Base-by-base conservation (phyloP, 2,888 invertebrate genomes). In the Shargacucullia verbasci region DNA sequence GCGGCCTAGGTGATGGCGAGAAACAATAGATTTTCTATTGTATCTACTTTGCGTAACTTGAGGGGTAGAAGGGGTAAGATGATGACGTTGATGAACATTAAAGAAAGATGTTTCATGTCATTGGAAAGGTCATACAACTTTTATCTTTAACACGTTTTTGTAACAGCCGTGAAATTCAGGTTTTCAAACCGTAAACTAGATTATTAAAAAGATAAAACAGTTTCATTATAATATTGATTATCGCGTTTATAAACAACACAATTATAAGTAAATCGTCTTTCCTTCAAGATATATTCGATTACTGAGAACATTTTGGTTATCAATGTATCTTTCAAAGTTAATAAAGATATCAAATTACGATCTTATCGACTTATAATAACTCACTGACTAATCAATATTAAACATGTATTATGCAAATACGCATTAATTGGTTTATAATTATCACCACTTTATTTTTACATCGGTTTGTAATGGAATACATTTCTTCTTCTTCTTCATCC, bases 191-290 rank as follows among this genome's bases (percentile, higher is more conserved):
- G 35, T 48, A 38, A 39, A 38, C 38, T 35, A 27, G 69, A 69
- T 54, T 54, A 67, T 14, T 20, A 1, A 72, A 55, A 44, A 38
- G 50, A 56, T 68, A 72, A 67, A 46, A 38, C 31, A 43, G 40
- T 52, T 68, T 62, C 47, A 50, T 47, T 61, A 57, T 50, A 73
- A 73, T 61, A 61, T 35, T 35, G 49, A 61, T 65, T 53, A 71
- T 50, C 31, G 34, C 34, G 43, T 52, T 65, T 61, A 70, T 63
- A 67, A 67, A 61, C 63, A 70, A 44, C 47, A 45, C 54, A 73
- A 57, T 75, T 67, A 67, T 59, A 48, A 49, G 58, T 71, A 67
- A 75, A 73, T 73, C 67, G 67, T 41, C 41, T 49, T 71, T 54
- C 39, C 55, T 61, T 61, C 43, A 52, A 52, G 67, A 64, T 53